Conservation (phyloP, 2,888 invertebrate species). For the Serrognathus titanus region DNA sequence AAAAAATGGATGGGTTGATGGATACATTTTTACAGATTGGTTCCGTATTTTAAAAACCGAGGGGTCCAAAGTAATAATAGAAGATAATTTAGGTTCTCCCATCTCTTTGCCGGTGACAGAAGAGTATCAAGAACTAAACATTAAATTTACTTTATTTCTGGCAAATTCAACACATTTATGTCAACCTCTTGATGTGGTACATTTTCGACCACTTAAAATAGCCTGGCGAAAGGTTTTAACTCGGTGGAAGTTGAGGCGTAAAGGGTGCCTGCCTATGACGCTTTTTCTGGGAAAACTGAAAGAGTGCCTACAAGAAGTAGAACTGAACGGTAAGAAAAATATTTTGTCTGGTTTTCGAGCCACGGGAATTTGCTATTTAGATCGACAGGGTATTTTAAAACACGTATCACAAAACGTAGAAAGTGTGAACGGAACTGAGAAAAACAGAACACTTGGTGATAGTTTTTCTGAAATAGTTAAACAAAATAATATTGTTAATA, state of each 20-base stretch:
- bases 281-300: slow-evolving; percentile 18
- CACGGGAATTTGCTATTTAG: slow-evolving; percentile 12
- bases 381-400: slow-evolving; percentile 8
- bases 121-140: slow-evolving; percentile 32
- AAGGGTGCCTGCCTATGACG: slow-evolving; percentile 16
- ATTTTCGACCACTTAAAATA: slow-evolving; percentile 28
- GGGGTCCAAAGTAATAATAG: slow-evolving; percentile 26
- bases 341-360: slow-evolving; percentile 16
- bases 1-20: slow-evolving; percentile 7
- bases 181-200: slow-evolving; percentile 32
- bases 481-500: no score
- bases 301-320: slow-evolving; percentile 3
- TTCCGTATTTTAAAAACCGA: neutral
- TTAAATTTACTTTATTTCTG: slow-evolving; percentile 32
- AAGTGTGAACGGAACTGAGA: no score
- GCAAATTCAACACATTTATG: slow-evolving; percentile 27
- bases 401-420: no score
- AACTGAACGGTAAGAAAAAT: slow-evolving; percentile 9
- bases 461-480: no score
- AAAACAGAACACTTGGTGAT: no score
- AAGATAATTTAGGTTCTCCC: slow-evolving; percentile 36
- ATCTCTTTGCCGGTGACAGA: slow-evolving; percentile 27
- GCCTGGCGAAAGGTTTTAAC: slow-evolving; percentile 25
- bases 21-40: neutral
- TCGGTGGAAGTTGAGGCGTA: slow-evolving; percentile 24